Percentiles rank a stretch among this genome's conserved stretches.
These are phyloP conservation scores for Latrodectus geometricus DNA, from an alignment of 1,140 invertebrate species.

Conservation along the genomic window DNA sequence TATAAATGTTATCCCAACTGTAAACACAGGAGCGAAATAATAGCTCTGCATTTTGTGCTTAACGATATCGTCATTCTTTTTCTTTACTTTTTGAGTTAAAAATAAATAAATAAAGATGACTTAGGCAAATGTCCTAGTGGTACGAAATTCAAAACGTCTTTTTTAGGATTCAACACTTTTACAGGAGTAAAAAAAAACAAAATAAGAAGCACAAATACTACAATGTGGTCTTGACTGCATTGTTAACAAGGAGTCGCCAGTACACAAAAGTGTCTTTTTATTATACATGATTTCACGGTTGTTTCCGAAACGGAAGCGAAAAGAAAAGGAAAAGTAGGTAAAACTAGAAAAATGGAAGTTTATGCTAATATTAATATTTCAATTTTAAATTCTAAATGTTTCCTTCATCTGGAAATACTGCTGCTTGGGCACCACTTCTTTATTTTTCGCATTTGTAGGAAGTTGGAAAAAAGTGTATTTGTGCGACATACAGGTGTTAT, in stretches of 20 bases:
- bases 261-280: constrained; percentile 10
- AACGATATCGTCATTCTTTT: constrained; percentile 4
- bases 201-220: neutral
- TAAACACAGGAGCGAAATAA: neutral
- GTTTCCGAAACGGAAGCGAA: constrained; percentile 7
- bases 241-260: constrained; percentile 32
- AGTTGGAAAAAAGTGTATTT: neutral
- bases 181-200: neutral
- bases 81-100: neutral
- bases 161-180: neutral
- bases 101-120: neutral
- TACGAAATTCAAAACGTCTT: constrained; percentile 32
- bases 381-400: constrained; percentile 51
- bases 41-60: constrained; percentile 22
- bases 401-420: constrained; percentile 5
- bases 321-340: neutral
- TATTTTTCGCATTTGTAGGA: neutral
- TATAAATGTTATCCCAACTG: too few species aligned
- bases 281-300: constrained; percentile 41
- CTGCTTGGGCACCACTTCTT: neutral
- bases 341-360: neutral
- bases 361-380: constrained; percentile 50
- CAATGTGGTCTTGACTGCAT: constrained; percentile 2
- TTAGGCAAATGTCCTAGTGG: constrained; percentile 20
- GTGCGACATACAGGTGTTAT: neutral